Conservation (phyloP, 2,888 invertebrate genomes). For the Dynastes tityus region DNA sequence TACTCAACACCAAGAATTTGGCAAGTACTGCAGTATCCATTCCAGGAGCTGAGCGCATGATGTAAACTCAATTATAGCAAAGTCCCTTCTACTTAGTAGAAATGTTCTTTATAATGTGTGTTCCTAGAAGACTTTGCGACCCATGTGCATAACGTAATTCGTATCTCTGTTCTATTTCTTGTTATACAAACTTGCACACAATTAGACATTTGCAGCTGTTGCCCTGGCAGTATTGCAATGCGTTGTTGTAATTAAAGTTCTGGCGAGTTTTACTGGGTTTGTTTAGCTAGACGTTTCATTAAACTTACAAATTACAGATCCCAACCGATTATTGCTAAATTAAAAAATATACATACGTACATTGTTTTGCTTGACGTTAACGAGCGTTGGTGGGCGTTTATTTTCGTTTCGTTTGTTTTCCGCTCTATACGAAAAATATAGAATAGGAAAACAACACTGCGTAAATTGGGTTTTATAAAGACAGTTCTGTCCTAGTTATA, state of each 20-base stretch:
- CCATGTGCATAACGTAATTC: slow-evolving; percentile 44
- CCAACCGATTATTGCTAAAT: slow-evolving; percentile 5
- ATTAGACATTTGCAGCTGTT: slow-evolving; percentile 61
- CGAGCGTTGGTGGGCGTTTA: neutral
- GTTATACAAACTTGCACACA: slow-evolving; percentile 50
- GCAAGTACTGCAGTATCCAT: too few species aligned
- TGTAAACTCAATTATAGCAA: slow-evolving; percentile 36
- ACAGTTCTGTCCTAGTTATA: slow-evolving; percentile 31
- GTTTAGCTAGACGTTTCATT: slow-evolving; percentile 33
- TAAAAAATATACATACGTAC: slow-evolving; percentile 7
- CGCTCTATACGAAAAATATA: neutral
- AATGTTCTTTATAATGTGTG: slow-evolving; percentile 25
- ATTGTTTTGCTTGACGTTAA: neutral
- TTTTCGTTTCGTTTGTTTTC: slow-evolving; percentile 22
- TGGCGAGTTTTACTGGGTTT: slow-evolving; percentile 37
- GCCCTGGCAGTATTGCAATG: slow-evolving; percentile 59
- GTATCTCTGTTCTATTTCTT: slow-evolving; percentile 38
- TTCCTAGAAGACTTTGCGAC: slow-evolving; percentile 39
- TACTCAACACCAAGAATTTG: too few species aligned
- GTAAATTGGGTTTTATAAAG: slow-evolving; percentile 4
- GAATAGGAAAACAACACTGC: slow-evolving; percentile 5
- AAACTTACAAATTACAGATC: slow-evolving; percentile 35
- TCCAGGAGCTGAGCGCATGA: too few species aligned
- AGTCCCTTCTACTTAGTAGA: slow-evolving; percentile 23
- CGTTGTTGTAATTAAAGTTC: slow-evolving; percentile 65